Conservation (phyloP, 1,140 invertebrate genomes). For the Euwallacea similis region DNA sequence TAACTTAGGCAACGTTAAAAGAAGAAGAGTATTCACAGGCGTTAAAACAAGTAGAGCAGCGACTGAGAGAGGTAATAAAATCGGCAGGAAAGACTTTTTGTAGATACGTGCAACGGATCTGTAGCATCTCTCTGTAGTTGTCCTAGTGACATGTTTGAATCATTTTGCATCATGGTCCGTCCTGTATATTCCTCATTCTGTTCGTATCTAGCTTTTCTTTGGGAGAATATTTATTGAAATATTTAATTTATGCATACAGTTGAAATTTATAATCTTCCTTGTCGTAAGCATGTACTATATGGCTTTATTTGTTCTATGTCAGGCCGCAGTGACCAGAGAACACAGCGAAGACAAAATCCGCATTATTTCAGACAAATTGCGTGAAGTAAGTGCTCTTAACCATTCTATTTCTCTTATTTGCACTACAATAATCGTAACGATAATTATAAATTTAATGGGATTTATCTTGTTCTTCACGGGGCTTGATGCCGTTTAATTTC, state of each 20-base stretch:
- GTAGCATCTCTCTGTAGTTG: constrained; percentile 8
- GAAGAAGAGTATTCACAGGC: constrained; percentile 95
- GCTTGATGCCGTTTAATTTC: constrained; percentile 3
- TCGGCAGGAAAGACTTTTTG: constrained; percentile 12
- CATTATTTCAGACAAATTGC: constrained; percentile 65
- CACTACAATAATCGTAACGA: constrained; percentile 6
- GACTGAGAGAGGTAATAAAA: constrained; percentile 87
- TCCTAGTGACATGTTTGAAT: not conserved
- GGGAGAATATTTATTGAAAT: not conserved
- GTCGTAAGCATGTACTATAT: constrained; percentile 20
- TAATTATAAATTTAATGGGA: constrained; percentile 13
- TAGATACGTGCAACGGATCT: constrained; percentile 16
- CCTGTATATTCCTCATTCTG: constrained; percentile 21
- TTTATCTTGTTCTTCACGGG: constrained; percentile 7
- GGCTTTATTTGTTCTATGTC: constrained; percentile 39
- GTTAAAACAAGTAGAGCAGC: constrained; percentile 87
- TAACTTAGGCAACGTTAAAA: constrained; percentile 86
- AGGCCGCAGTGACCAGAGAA: constrained; percentile 67
- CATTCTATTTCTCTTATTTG: constrained; percentile 12
- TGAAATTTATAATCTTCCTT: too few relatives aligned
- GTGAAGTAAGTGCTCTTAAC: constrained; percentile 61
- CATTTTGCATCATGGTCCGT: constrained; percentile 4
- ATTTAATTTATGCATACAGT: too few relatives aligned
- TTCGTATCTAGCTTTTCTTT: constrained; percentile 9
- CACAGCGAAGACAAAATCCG: constrained; percentile 69